Percentiles rank a stretch among this genome's conserved stretches.
phyloP scores from a whole-genome alignment of 2,888 invertebrate species.

The Noctuana brunneofusca region DNA sequence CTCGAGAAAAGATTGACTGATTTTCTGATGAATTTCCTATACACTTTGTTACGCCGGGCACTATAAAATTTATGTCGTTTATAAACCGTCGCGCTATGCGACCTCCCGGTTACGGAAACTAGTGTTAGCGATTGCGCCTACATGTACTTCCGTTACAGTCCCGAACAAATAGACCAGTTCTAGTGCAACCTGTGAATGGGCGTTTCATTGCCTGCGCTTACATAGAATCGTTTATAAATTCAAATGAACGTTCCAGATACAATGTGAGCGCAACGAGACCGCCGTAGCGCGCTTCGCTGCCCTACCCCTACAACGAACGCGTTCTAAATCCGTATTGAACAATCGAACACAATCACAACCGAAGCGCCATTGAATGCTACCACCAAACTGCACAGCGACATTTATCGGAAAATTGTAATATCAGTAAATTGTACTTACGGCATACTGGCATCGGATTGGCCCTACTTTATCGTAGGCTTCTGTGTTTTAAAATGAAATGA shows the following conservation, averaged over 20 bases:
- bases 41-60: not conserved
- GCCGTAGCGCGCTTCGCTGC: slow-evolving; percentile 6
- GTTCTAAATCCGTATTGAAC: slow-evolving; percentile 22
- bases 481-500: not conserved
- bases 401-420: slow-evolving; percentile 28
- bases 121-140: slow-evolving; percentile 65
- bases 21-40: too few relatives aligned
- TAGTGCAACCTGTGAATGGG: slow-evolving; percentile 53
- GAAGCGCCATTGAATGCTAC: slow-evolving; percentile 24
- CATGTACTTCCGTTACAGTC: slow-evolving; percentile 70
- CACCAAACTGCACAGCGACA: slow-evolving; percentile 11
- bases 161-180: slow-evolving; percentile 70
- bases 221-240: slow-evolving; percentile 67
- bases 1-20: too few relatives aligned
- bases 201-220: slow-evolving; percentile 56
- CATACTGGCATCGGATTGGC: not conserved
- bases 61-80: slow-evolving; percentile 17
- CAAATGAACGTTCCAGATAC: slow-evolving; percentile 51
- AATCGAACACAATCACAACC: slow-evolving; percentile 21
- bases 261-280: slow-evolving; percentile 11
- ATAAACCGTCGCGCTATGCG: not conserved
- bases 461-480: slow-evolving; percentile 3
- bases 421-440: slow-evolving; percentile 6
- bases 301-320: slow-evolving; percentile 13
- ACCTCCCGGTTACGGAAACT: slow-evolving; percentile 51